Conservation (phyloP, 2,888 invertebrate genomes). For the Polia nebulosa region DNA sequence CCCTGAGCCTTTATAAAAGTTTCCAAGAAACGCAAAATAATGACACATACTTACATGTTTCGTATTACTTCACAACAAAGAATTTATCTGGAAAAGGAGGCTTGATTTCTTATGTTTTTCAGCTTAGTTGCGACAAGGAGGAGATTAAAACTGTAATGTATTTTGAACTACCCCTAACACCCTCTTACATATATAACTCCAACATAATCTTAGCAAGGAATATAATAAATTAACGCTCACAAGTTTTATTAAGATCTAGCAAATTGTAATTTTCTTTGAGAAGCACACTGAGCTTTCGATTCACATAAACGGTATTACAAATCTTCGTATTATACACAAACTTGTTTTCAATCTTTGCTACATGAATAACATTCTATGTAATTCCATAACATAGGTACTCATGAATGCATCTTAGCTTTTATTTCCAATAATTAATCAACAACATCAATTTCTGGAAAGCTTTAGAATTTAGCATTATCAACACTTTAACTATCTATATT, state of each 20-base stretch:
- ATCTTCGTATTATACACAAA: neutral
- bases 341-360: conserved; percentile 3
- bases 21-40: neutral
- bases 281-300: neutral
- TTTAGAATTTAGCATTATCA: neutral
- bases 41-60: neutral
- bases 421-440: conserved; percentile 12
- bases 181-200: neutral
- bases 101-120: neutral
- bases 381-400: neutral
- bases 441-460: neutral
- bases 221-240: neutral
- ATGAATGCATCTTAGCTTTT: neutral
- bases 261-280: conserved; percentile 7
- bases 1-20: neutral
- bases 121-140: neutral
- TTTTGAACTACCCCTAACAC: neutral
- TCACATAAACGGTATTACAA: conserved; percentile 5
- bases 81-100: neutral
- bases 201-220: neutral
- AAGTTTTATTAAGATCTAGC: conserved; percentile 7
- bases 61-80: neutral
- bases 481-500: neutral
- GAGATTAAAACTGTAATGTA: neutral
- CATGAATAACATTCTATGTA: neutral